These are phyloP conservation scores for Lithobates pipiens DNA, from an alignment of 2,797 vertebrate genomes.

Conservation along the genomic window DNA sequence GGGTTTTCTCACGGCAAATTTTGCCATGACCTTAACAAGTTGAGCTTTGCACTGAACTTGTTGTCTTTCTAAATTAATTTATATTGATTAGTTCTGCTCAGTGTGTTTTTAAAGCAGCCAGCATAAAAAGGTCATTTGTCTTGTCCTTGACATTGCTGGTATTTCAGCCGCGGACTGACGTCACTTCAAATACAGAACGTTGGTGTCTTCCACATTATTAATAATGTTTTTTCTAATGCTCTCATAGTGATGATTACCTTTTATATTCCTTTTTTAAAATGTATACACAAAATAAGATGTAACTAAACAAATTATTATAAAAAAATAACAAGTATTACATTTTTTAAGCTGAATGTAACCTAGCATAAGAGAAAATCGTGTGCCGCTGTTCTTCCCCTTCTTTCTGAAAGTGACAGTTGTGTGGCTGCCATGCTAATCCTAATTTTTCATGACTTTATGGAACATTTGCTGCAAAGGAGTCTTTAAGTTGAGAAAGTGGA, in stretches of 20 bases:
- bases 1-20: constrained; percentile 12
- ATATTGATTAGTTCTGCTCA: constrained; percentile 69
- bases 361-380: no score
- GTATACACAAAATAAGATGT: neutral
- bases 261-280: neutral
- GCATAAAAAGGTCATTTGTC: constrained; percentile 63
- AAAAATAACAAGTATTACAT: no score
- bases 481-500: no score
- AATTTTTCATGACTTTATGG: no score
- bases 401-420: no score
- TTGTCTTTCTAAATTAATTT: constrained; percentile 69
- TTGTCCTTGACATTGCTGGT: neutral
- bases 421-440: no score
- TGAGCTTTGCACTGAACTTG: constrained; percentile 60
- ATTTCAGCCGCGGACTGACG: neutral
- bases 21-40: constrained; percentile 53
- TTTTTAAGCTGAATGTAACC: no score
- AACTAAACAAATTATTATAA: neutral
- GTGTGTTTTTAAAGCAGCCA: constrained; percentile 65
- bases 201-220: neutral
- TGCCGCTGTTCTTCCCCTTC: no score
- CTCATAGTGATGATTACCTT: neutral
- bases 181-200: neutral
- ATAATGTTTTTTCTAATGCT: neutral
- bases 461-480: no score